phyloP scores from a whole-genome alignment of 2,113 vertebrate genomes.

The Xiphophorus hellerii region DNA sequence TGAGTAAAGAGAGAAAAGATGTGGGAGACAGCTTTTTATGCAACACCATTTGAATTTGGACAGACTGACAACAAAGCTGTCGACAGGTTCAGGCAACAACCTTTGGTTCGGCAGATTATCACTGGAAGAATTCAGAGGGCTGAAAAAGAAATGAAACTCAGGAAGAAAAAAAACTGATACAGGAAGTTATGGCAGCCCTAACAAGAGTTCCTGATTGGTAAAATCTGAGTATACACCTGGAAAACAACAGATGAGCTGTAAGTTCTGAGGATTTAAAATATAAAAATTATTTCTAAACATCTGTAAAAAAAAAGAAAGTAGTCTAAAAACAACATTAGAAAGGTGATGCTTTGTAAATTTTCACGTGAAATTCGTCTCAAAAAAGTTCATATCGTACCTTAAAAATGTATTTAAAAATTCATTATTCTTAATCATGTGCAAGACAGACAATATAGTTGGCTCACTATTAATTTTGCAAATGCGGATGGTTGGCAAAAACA shows the following conservation, averaged over 20 bases:
- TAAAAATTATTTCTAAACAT: too few relatives aligned
- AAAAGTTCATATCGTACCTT: too few relatives aligned
- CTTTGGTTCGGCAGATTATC: conserved; percentile 46
- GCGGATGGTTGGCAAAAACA: too few relatives aligned
- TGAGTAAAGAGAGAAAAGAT: conserved; percentile 26
- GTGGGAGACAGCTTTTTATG: conserved; percentile 40
- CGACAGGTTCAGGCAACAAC: conserved; percentile 50
- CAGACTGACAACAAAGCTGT: conserved; percentile 65
- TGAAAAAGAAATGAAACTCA: conserved; percentile 37
- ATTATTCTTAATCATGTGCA: too few relatives aligned
- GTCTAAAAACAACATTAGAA: too few relatives aligned
- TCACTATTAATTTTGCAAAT: too few relatives aligned
- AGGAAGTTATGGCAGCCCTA: conserved; percentile 43
- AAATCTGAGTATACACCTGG: neutral
- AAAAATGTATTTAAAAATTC: too few relatives aligned
- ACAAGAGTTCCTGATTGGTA: conserved; percentile 7
- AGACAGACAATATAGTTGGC: too few relatives aligned
- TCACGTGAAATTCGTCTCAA: too few relatives aligned
- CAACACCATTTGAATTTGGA: conserved; percentile 43
- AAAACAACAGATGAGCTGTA: neutral
- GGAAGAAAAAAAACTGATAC: conserved; percentile 18
- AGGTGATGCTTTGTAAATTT: too few relatives aligned
- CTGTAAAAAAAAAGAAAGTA: too few relatives aligned
- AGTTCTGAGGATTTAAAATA: neutral
- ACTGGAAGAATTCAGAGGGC: conserved; percentile 22